Evolutionary conservation across 1,140 invertebrate genomes (phyloP).

Genomic region (Sycobia sp.): DNA sequence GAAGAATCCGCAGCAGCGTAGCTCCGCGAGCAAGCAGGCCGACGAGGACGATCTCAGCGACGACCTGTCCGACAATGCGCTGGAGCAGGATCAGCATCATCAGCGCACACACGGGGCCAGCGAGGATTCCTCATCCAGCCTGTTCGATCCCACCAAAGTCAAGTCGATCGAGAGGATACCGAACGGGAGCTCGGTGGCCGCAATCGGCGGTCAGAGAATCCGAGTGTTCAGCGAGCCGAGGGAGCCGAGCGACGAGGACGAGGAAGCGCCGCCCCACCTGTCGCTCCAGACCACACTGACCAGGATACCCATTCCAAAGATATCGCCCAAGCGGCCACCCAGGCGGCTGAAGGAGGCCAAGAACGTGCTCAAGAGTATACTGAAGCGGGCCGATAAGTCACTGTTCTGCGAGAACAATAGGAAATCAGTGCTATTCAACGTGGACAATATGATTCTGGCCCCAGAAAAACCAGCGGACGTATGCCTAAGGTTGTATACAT

Average conservation of each 20-base stretch:
- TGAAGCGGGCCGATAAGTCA: constrained; percentile 52
- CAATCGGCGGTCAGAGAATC: constrained; percentile 60
- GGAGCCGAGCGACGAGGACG: constrained; percentile 50
- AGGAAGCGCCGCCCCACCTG: constrained; percentile 9
- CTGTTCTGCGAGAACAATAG: constrained; percentile 46
- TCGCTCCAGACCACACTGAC: constrained; percentile 36
- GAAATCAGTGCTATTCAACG: constrained; percentile 56
- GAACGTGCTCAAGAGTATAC: constrained; percentile 59
- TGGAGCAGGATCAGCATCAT: constrained; percentile 42
- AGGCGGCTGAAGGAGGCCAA: constrained; percentile 52
- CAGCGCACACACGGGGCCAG: too few relatives aligned
- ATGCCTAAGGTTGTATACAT: constrained; percentile 3
- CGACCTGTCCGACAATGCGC: constrained; percentile 62
- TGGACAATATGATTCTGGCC: constrained; percentile 59
- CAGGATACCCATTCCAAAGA: constrained; percentile 56
- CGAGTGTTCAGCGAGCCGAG: constrained; percentile 55
- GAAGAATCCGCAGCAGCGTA: constrained; percentile 51
- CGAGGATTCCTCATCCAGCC: constrained; percentile 30
- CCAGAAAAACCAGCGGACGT: constrained; percentile 50
- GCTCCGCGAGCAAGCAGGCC: constrained; percentile 8
- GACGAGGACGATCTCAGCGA: constrained; percentile 59
- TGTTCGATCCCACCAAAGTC: constrained; percentile 53
- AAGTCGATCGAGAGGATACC: constrained; percentile 58
- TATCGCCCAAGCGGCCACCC: constrained; percentile 59
- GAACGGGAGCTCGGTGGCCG: constrained; percentile 51